Conservation (phyloP, 1,140 invertebrate species). For the Rhysida immarginata region DNA sequence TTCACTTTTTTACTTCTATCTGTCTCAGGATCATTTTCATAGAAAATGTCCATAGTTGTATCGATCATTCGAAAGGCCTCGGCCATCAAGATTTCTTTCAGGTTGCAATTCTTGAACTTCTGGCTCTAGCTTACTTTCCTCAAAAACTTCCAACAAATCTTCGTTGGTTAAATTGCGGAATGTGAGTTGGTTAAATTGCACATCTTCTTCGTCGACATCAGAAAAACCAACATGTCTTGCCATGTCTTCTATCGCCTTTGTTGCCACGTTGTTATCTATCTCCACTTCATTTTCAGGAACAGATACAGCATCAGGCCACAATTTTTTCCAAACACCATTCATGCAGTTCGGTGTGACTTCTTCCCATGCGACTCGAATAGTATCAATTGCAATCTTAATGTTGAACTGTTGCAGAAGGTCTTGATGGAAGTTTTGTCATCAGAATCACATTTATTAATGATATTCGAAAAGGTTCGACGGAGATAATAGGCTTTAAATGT, state of each 20-base stretch:
- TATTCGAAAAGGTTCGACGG: background rate
- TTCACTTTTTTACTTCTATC: background rate
- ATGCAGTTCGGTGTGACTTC: background rate
- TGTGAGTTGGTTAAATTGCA: no score
- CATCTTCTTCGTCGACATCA: background rate
- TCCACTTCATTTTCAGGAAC: background rate
- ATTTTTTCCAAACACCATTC: background rate
- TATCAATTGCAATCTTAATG: background rate
- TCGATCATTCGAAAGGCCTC: background rate
- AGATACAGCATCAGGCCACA: background rate
- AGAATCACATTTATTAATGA: background rate
- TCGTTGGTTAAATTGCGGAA: no score
- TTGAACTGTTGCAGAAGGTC: background rate
- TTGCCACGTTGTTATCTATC: background rate
- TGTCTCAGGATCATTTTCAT: background rate
- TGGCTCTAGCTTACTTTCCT: background rate
- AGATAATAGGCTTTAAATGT: background rate
- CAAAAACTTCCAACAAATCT: background rate
- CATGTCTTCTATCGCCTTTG: background rate
- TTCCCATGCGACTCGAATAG: constrained; percentile 1
- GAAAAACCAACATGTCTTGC: background rate
- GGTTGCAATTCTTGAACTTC: background rate
- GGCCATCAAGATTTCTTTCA: background rate
- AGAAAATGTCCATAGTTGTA: background rate
- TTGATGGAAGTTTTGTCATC: background rate